Base-by-base conservation (phyloP, 2,888 invertebrate genomes). In the Sesia apiformis region DNA sequence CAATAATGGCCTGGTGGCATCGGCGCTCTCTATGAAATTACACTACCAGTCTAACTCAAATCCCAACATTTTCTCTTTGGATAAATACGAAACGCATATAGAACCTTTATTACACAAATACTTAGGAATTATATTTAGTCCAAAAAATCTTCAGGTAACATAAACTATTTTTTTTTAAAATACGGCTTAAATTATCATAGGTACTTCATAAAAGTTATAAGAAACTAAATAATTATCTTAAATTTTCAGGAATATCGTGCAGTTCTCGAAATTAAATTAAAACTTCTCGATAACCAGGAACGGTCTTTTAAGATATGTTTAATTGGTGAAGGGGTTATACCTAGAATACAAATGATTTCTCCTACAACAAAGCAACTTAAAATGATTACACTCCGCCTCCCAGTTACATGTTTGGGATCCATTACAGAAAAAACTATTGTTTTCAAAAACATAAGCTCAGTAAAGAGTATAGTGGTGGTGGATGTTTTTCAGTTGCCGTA, bases 251-350 rank as follows among this genome's bases (percentile, higher is more conserved):
- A 86, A 64, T 89, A 89, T 57, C 75, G 84, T 58, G 84, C 87
- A 4, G 81, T 89, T 40, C 64, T 89, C 43, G 85, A 86, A 74
- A 78, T 89, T 43, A 82, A 74, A 63, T 63, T 88, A 40, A 89
- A 87, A 62, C 68, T 82, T 53, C 67, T 85, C 7, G 78, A 85
- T 55, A 84, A 79, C 61, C 73, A 83, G 61, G 76, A 82, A 59
- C 74, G 81, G 58, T 76, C 80, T 4, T 89, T 81, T 60, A 84
- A 79, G 65, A 77, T 89, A 61, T 88, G 88, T 60, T 63, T 89
- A 39, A 81, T 86, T 49, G 89, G 89, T 3, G 84, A 85, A 74
- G 89, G 89, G 39, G 80, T 80, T 3, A 87, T 89, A 65, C 89
- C 89, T 0, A 78, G 89, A 58, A 80, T 89, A 60, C 60, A 66